A percentile compares a stretch with the other conserved stretches of the same genome.
Evolutionary conservation across 2,797 vertebrate genomes (phyloP).

Genomic region (Liparis tanakae): DNA sequence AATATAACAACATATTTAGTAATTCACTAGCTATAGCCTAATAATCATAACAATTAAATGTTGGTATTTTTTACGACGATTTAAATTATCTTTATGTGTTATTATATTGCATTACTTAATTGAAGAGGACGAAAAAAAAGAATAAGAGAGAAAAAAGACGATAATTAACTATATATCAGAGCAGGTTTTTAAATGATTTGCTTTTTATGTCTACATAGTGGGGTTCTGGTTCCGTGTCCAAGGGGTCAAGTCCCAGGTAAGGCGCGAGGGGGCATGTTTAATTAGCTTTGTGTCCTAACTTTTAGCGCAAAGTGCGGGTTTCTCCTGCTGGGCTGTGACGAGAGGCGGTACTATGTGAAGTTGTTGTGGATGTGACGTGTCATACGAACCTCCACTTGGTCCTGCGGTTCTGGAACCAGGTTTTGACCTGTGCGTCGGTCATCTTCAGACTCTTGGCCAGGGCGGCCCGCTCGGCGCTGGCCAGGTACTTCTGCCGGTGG

Average conservation of each 20-base stretch:
- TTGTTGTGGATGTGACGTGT: background rate
- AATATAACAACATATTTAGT: background rate
- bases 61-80: background rate
- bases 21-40: background rate
- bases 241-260: conserved; percentile 40
- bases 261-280: conserved; percentile 8
- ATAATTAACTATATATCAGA: background rate
- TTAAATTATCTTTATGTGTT: background rate
- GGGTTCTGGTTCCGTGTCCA: conserved; percentile 12
- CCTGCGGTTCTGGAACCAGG: conserved; percentile 98
- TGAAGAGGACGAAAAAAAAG: background rate
- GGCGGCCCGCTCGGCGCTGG: conserved; percentile 93
- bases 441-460: conserved; percentile 97
- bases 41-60: background rate
- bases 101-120: background rate
- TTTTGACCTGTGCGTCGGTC: conserved; percentile 99
- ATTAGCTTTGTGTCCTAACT: too few relatives aligned
- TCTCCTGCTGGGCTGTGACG: fast-evolving
- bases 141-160: background rate
- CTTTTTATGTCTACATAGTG: background rate
- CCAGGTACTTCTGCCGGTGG: conserved; percentile 96
- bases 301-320: background rate
- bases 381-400: conserved; percentile 94
- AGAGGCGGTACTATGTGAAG: too few relatives aligned
- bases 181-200: background rate